Evolutionary conservation across 2,113 vertebrate species (phyloP), one percentile per base, ranked within the genome.

Genomic region (Dipodomys merriami): DNA sequence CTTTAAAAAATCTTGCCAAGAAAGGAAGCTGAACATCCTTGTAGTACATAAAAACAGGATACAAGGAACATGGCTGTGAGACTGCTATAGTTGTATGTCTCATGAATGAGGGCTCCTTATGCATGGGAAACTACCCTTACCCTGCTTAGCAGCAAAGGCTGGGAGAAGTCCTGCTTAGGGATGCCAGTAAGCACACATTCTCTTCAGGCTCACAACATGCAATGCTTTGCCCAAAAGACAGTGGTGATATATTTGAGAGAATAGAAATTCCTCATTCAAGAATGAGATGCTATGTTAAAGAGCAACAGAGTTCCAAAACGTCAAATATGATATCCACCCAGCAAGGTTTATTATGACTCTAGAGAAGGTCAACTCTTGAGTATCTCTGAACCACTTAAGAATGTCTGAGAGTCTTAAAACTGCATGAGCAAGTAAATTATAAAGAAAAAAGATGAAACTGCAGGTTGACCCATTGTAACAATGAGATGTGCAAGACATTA

Each of bases 301-400:
- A 57, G 16, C 81, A 91, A 74, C 29, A 89, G 89, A n/a, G 44
- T 84, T 96, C 60, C 89, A 91, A 79, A 88, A 95, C 86, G 81
- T 81, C 64, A 95, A 73, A 94, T 65, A 90, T 4, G 27, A 92
- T 93, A 83, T 27, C 39, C 27, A 87, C 29, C 11, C 23, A 91
- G 46, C 1, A 13, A n/a, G 7, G 5, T 39, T 88, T 91, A 44
- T 39, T 57, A 69, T 27, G 49, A 81, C 57, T 86, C 69, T 72
- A 27, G 30, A 91, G 20, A 95, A 95, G 81, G 81, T 77, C 80
- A 95, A 88, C 83, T 68, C 57, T 12, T 80, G 77, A 86, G 72
- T 67, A 64, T 86, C 77, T 57, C 27, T 27, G 19, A 84, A 65
- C 88, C 53, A 88, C 74, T 86, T 86, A 92, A 78, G 60, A 92